These are phyloP conservation scores for Lasioglossum vierecki DNA, from an alignment of 2,888 invertebrate species.

Conservation along the genomic window DNA sequence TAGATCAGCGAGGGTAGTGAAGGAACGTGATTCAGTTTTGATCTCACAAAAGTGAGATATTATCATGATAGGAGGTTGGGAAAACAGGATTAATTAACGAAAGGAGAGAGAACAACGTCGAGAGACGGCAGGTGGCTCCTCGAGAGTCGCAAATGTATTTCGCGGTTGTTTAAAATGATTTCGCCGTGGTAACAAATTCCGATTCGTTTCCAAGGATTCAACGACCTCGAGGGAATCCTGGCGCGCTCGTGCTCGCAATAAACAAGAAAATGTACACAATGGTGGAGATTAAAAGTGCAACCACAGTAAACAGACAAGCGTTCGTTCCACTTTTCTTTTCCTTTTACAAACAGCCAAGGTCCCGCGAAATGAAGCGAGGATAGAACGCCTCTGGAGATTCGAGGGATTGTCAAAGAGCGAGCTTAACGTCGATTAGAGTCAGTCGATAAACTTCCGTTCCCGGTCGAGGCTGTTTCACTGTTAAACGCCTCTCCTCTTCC, in stretches of 20 bases:
- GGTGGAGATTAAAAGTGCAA: constrained; percentile 51
- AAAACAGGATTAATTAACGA: not conserved
- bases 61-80: not conserved
- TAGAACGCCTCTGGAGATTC: constrained; percentile 13
- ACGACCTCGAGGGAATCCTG: constrained; percentile 18
- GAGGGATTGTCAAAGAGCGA: constrained; percentile 26
- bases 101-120: not conserved
- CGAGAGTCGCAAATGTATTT: not conserved
- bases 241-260: constrained; percentile 27
- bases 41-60: no score
- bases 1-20: no score
- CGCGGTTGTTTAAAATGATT: constrained; percentile 26
- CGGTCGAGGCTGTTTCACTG: not conserved
- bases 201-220: constrained; percentile 10
- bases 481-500: not conserved
- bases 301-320: constrained; percentile 32
- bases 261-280: constrained; percentile 33
- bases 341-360: not conserved
- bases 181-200: constrained; percentile 20
- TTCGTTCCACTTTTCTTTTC: not conserved
- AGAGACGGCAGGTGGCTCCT: not conserved
- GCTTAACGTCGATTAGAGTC: constrained; percentile 39
- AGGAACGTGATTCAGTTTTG: no score
- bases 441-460: constrained; percentile 35
- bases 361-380: not conserved